Base-by-base conservation (phyloP, 2,113 vertebrate species). In the Oncorhynchus gorbuscha region DNA sequence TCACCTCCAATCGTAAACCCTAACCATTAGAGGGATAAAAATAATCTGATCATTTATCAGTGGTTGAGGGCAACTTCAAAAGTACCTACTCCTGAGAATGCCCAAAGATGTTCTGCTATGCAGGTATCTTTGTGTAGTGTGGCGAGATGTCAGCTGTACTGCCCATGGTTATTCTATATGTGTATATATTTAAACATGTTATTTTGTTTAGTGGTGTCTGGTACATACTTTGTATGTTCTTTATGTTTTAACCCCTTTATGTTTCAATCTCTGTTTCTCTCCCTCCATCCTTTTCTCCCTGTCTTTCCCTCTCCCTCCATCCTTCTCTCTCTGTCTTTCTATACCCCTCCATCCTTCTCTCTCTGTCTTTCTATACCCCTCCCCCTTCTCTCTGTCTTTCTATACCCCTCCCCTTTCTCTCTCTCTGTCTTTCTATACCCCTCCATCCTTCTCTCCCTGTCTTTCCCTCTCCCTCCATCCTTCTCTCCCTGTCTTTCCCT, bases 191-290 rank as follows among this genome's bases (percentile, higher is more conserved):
- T 12, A 45, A 45, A 45, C 39, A 39, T 9, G 39, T 45, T 45
- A 3, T 45, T 45, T 12, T 12, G 39, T 45, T 45, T 45, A 11
- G 39, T 45, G 39, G 39, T 45, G 9, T 45, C 39, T 45, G 39
- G 39, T 45, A 9, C 9, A 2, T 45, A 45, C 68, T 18, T 11
- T 90, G 75, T 22, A 8, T 71, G 11, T 32, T 28, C 71, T 69
- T 5, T n/a, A n/a, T 73, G 3, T 26, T 39, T 70, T 13, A n/a
- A 5, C 28, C 13, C n/a, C 28, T 66, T 35, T 1, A 35, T 35
- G 35, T 35, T 35, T 35, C 35, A 32, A 32, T 32, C 20, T 45
- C 24, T 13, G n/a, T 72, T 28, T 59, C 51, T 67, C 3, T 30
- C 2, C 66, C 64, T 69, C 16, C 58, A 26, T 73, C 22, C 71